These are phyloP conservation scores for Cyclophora albipunctata DNA, from an alignment of 2,888 invertebrate species.

Conservation along the genomic window DNA sequence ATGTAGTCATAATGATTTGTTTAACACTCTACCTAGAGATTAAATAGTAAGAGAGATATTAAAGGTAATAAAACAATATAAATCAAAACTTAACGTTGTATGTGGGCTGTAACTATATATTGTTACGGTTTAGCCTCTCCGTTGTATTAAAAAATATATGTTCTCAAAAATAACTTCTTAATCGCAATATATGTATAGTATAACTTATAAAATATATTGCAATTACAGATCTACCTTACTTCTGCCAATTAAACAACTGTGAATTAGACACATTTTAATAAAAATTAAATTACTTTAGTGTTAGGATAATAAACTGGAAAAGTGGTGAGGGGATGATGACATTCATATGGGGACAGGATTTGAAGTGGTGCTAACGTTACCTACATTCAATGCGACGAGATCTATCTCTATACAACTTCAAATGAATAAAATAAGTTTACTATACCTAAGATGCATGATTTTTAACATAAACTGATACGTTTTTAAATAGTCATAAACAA, in stretches of 20 bases:
- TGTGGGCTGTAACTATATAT: no score
- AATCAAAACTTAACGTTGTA: no score
- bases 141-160: no score
- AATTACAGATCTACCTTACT: no score
- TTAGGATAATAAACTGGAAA: background rate
- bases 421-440: slow-evolving; percentile 8
- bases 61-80: no score
- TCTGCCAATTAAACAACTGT: no score
- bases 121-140: no score
- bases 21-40: slow-evolving; percentile 11
- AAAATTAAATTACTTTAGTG: no score
- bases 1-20: slow-evolving; percentile 1
- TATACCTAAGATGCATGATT: slow-evolving; percentile 21
- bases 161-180: no score
- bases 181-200: no score
- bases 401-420: slow-evolving; percentile 18
- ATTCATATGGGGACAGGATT: background rate
- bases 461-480: slow-evolving; percentile 15
- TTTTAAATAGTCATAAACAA: slow-evolving; percentile 19
- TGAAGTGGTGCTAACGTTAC: slow-evolving; percentile 1
- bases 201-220: no score
- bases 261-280: no score
- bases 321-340: background rate
- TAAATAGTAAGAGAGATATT: slow-evolving; percentile 1
- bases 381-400: slow-evolving; percentile 21